Percentiles rank a stretch among this genome's conserved stretches.
These are phyloP conservation scores for Stegastes partitus DNA, from an alignment of 2,113 vertebrate genomes.

Conservation along the genomic window DNA sequence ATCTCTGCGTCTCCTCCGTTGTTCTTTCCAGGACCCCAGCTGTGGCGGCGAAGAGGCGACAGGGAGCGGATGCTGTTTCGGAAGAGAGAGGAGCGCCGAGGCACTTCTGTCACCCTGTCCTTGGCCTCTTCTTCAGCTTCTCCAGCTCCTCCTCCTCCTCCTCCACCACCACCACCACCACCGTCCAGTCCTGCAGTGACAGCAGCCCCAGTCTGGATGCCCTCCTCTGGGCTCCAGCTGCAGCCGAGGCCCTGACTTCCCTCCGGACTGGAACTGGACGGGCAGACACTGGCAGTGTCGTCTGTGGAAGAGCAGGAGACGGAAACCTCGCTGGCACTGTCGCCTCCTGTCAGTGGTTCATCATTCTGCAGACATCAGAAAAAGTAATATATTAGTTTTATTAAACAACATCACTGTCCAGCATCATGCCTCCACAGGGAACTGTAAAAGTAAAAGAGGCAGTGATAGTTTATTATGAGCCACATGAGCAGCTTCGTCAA, in stretches of 20 bases:
- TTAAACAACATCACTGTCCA: neutral
- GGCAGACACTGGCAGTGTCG: conserved; percentile 90
- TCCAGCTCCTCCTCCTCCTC: conserved; percentile 59
- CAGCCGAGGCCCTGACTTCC: conserved; percentile 75
- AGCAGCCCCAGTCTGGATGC: conserved; percentile 13
- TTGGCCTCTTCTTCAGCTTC: conserved; percentile 92
- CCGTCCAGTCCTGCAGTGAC: conserved; percentile 22
- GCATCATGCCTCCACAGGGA: neutral
- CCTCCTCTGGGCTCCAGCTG: conserved; percentile 77
- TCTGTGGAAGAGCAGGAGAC: conserved; percentile 92
- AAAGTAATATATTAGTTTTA: neutral
- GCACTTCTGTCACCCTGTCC: conserved; percentile 91
- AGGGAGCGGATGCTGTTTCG: conserved; percentile 87
- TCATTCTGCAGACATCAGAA: conserved; percentile 61
- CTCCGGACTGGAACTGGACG: conserved; percentile 88
- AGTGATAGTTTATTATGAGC: conserved; percentile 5
- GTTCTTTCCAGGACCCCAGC: conserved; percentile 96
- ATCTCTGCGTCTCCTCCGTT: conserved; percentile 89
- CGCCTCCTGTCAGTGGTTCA: conserved; percentile 79
- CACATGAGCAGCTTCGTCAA: neutral
- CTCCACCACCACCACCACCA: conserved; percentile 32
- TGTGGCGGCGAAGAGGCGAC: conserved; percentile 95
- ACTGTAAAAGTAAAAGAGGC: neutral
- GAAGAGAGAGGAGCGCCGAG: conserved; percentile 81
- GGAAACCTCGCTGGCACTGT: conserved; percentile 86